A percentile compares a stretch with the other conserved stretches of the same genome.
Conservation (phyloP, 1,140 invertebrate species). For the Bathynomus jamesi region DNA sequence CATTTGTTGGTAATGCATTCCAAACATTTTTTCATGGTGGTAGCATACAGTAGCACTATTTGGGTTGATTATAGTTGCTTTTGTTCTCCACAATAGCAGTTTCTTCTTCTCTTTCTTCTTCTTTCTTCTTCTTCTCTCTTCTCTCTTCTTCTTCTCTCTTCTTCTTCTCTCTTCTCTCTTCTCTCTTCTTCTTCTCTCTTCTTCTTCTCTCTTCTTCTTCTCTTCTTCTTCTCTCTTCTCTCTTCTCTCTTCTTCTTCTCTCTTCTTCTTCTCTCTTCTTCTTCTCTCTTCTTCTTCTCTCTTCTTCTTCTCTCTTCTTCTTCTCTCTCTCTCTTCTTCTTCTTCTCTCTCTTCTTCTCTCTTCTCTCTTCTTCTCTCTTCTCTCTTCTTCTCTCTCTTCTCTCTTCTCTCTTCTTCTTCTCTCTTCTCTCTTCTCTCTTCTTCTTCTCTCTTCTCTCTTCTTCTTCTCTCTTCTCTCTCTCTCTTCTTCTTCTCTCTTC, state of each 20-base stretch:
- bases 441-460: background rate
- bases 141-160: background rate
- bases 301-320: background rate
- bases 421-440: background rate
- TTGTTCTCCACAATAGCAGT: too few species aligned
- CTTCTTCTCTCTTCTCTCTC: background rate
- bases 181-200: background rate
- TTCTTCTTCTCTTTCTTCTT: slow-evolving; percentile 4
- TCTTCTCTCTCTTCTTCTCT: background rate
- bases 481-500: background rate
- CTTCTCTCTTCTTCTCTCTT: too few species aligned
- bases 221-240: background rate
- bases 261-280: background rate
- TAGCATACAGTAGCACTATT: too few species aligned
- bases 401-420: background rate
- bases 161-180: background rate
- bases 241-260: background rate
- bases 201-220: background rate
- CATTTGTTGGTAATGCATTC: too few species aligned
- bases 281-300: background rate
- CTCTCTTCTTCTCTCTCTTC: background rate
- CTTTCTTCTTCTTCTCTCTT: background rate
- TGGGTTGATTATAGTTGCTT: too few species aligned
- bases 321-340: background rate
- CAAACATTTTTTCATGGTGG: too few species aligned